Base-by-base conservation (phyloP, 2,888 invertebrate species). In the Apamea sordens region DNA sequence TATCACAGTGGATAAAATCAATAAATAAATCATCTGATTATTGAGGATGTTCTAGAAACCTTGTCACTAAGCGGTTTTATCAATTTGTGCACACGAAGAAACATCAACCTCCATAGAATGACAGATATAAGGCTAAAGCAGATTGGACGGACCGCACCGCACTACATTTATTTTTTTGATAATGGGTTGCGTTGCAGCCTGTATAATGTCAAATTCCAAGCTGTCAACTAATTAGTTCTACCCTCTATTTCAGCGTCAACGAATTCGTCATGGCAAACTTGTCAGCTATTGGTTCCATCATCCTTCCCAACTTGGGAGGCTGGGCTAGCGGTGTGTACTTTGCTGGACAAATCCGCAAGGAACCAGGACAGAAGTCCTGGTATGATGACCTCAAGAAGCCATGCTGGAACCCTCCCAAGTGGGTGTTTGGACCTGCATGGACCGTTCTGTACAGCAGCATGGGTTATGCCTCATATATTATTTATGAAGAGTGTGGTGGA, bases 391-490 rank as follows among this genome's bases (percentile, higher is more conserved):
- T 96, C 79, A 95, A 95, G 86, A 98, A 98, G 89, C 98, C 99
- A 0, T 92, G 64, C n/a, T 89, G 89, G 90, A 97, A 97, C 56
- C 98, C 99, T 5, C 99, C 99, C 11, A 98, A 98, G 89, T 98
- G 98, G 97, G 97, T 97, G 1, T 99, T 99, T 92, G 98, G 97
- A 0, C 98, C 98, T 0, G 98, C 98, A 13, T 99, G 99, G 99
- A 98, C 98, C 0, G 92, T 97, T 0, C 94, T 99, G 6, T 99
- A 99, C 93, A 97, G 98, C 71, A 96, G 98, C 7, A 98, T 99
- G 98, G 99, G 99, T 2, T 98, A 98, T 90, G 98, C 98, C 21
- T 98, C 98, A 0, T 99, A 98, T 91, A 93, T 99, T 83, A 98
- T 99, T 0, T 98, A 97, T 96, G 97, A 97, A 82, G 98, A 98